phyloP scores from a whole-genome alignment of 1,140 invertebrate genomes.

The Caenorhabditis briggsae region DNA sequence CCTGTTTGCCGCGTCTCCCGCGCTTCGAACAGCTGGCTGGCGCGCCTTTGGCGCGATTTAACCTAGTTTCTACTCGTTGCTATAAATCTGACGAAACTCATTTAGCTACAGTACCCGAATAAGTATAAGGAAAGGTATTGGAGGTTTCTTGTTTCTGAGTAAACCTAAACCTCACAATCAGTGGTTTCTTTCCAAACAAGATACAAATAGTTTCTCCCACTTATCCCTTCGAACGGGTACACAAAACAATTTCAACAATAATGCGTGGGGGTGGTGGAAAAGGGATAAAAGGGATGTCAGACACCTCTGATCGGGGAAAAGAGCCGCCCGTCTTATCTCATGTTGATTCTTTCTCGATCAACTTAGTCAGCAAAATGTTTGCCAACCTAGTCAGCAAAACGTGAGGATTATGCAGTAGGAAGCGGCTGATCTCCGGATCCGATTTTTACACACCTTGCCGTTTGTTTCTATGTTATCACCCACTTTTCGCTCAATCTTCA shows the following conservation, averaged over 20 bases:
- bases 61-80: too few relatives aligned
- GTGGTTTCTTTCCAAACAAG: too few relatives aligned
- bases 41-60: too few relatives aligned
- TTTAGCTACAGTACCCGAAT: too few relatives aligned
- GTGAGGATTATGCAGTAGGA: slow-evolving; percentile 52
- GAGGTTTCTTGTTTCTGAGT: too few relatives aligned
- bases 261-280: not conserved
- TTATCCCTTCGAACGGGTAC: not conserved
- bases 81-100: too few relatives aligned
- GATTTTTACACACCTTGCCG: not conserved
- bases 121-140: too few relatives aligned
- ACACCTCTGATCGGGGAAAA: slow-evolving; percentile 13
- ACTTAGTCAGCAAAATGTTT: slow-evolving; percentile 25
- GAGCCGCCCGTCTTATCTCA: slow-evolving; percentile 18
- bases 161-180: too few relatives aligned
- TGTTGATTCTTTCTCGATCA: slow-evolving; percentile 47
- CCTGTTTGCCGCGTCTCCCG: too few relatives aligned
- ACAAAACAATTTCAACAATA: not conserved
- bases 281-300: slow-evolving; percentile 28
- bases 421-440: slow-evolving; percentile 5
- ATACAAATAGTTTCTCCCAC: too few relatives aligned
- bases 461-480: slow-evolving; percentile 8
- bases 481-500: not conserved
- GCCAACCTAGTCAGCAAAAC: not conserved
- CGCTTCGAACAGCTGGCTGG: too few relatives aligned